Conservation (phyloP, 2,888 invertebrate genomes). For the Stenoptilia bipunctidactyla region DNA sequence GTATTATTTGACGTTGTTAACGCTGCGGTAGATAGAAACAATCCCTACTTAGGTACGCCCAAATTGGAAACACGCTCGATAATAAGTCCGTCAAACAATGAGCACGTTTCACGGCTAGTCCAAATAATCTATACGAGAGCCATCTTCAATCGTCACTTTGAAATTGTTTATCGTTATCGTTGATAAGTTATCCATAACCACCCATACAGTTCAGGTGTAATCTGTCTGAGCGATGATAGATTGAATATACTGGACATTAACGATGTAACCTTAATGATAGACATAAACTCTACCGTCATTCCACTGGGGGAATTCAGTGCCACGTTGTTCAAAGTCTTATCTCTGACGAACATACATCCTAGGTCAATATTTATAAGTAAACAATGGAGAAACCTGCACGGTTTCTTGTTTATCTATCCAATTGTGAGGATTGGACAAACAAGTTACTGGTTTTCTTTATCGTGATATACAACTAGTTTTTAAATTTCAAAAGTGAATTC, state of each 20-base stretch:
- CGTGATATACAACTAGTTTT: not conserved
- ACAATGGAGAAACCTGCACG: conserved; percentile 31
- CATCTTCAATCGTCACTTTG: no score
- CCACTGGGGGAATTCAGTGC: conserved; percentile 41
- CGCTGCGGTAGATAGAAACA: no score
- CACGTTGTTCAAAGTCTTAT: conserved; percentile 44
- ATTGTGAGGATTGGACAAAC: conserved; percentile 24
- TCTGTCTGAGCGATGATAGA: conserved; percentile 33
- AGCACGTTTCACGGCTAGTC: no score
- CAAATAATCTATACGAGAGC: no score
- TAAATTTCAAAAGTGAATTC: no score
- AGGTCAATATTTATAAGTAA: conserved; percentile 50
- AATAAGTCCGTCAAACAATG: no score
- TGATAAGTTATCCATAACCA: no score
- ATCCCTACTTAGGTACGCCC: no score
- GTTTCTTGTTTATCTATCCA: conserved; percentile 21
- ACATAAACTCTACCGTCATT: conserved; percentile 41
- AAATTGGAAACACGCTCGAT: no score
- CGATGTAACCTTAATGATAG: conserved; percentile 38
- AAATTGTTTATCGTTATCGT: no score
- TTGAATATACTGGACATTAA: conserved; percentile 51
- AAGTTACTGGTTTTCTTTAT: conserved; percentile 5
- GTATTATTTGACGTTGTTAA: no score
- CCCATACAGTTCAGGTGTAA: no score
- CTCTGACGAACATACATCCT: conserved; percentile 39